Conservation (phyloP, 2,888 invertebrate genomes). For the Eubasilissa splendida region DNA sequence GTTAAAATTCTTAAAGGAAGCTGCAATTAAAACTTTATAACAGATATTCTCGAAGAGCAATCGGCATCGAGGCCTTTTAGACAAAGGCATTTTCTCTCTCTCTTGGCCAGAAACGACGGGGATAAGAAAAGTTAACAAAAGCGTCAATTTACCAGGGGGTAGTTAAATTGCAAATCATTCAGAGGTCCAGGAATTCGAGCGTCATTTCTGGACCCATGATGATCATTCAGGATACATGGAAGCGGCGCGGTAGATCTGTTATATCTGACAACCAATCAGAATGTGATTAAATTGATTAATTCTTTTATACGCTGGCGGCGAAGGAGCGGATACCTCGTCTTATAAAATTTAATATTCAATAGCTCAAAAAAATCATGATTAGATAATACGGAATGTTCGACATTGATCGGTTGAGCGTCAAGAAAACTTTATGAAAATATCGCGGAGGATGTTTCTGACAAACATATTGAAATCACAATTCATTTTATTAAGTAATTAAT, state of each 20-base stretch:
- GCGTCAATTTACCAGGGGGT: conserved; percentile 47
- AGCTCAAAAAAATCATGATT: neutral
- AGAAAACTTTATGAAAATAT: no score
- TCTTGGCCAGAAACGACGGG: neutral
- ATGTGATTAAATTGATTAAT: conserved; percentile 57
- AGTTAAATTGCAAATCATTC: conserved; percentile 54
- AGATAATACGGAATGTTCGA: neutral
- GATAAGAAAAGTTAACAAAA: conserved; percentile 50
- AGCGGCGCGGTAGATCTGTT: conserved; percentile 43
- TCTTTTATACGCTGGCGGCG: conserved; percentile 43
- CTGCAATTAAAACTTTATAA: conserved; percentile 10
- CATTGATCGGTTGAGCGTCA: no score
- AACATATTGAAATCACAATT: no score
- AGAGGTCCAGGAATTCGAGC: conserved; percentile 42
- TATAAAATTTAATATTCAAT: neutral
- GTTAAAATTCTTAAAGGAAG: neutral
- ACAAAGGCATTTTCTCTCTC: conserved; percentile 39
- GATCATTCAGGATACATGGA: conserved; percentile 37
- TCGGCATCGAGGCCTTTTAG: conserved; percentile 22
- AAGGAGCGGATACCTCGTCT: conserved; percentile 30
- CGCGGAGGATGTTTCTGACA: no score
- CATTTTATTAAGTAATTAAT: no score
- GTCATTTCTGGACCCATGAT: conserved; percentile 36
- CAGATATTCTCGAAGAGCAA: neutral
- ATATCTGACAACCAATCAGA: conserved; percentile 56